Conservation (phyloP, 2,113 vertebrate genomes). For the Empidonax alnorum region DNA sequence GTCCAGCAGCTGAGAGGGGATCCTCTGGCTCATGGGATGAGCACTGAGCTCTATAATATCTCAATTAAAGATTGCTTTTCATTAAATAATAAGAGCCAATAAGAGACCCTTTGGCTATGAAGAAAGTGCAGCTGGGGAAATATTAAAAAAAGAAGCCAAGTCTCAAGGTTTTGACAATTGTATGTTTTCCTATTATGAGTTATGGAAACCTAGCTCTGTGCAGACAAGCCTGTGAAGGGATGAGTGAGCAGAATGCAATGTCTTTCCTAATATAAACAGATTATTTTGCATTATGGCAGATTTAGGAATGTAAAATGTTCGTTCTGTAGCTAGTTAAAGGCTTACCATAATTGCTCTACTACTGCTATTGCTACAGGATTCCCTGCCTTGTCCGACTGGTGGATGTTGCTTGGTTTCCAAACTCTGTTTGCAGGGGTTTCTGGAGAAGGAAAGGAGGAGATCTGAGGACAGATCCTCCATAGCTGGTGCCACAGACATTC, state of each 20-base stretch:
- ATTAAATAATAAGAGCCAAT: neutral
- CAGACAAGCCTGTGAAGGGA: conserved; percentile 49
- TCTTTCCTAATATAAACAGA: conserved; percentile 65
- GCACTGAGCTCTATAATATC: neutral
- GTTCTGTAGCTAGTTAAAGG: conserved; percentile 57
- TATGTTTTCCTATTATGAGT: neutral
- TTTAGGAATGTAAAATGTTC: conserved; percentile 58
- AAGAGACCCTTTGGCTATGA: neutral
- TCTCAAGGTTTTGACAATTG: conserved; percentile 7
- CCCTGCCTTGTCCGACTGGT: neutral
- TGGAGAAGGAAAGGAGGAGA: neutral
- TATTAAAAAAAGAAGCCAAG: neutral
- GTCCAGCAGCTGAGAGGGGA: neutral
- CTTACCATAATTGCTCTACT: conserved; percentile 58
- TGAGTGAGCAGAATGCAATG: conserved; percentile 61
- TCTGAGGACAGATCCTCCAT: neutral
- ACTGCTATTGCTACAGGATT: conserved; percentile 43
- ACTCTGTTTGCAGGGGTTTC: neutral
- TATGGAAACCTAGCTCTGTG: conserved; percentile 39
- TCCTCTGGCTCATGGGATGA: neutral
- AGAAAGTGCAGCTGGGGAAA: neutral
- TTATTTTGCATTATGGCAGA: conserved; percentile 59
- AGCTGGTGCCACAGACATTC: neutral
- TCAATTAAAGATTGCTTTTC: neutral
- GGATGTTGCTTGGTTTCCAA: neutral